Percentiles rank a stretch among this genome's conserved stretches.
These are phyloP conservation scores for Mesorhabditis spiculigera DNA, from an alignment of 2,888 invertebrate species.

Conservation along the genomic window DNA sequence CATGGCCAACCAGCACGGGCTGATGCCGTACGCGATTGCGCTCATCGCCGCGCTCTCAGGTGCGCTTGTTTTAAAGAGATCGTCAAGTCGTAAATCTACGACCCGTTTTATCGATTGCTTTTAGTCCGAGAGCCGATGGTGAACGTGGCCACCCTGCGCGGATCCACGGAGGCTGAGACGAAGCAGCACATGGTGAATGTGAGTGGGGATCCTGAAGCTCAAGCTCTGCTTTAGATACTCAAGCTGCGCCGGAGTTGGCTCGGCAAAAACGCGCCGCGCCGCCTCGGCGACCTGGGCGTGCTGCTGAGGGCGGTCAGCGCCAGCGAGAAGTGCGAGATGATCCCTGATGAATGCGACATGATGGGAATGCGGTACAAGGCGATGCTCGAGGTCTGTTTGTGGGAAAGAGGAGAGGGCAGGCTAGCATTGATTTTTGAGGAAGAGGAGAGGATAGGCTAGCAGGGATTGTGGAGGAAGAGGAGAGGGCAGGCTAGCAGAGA, in stretches of 20 bases:
- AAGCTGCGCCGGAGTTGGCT: constrained; percentile 64
- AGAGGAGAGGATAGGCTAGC: too few relatives aligned
- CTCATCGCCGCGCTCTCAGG: constrained; percentile 82
- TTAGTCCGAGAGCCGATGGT: constrained; percentile 76
- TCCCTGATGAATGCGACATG: constrained; percentile 26
- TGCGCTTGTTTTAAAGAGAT: constrained; percentile 9
- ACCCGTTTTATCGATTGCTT: constrained; percentile 7
- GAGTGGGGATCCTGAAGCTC: not conserved
- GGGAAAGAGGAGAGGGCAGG: too few relatives aligned
- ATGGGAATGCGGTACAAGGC: constrained; percentile 76
- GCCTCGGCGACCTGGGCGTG: constrained; percentile 85
- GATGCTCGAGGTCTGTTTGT: constrained; percentile 75
- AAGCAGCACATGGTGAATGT: constrained; percentile 46
- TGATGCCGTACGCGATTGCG: constrained; percentile 81
- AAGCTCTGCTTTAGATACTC: constrained; percentile 15
- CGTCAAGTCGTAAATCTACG: not conserved
- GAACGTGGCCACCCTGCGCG: constrained; percentile 40
- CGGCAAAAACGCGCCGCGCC: constrained; percentile 58
- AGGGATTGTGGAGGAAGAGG: too few relatives aligned
- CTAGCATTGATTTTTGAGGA: too few relatives aligned
- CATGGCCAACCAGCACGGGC: constrained; percentile 78
- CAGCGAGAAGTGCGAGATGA: constrained; percentile 69
- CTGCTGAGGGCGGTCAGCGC: constrained; percentile 82
- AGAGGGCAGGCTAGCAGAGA: too few relatives aligned
- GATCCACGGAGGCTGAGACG: constrained; percentile 42